Conservation (phyloP, 2,888 invertebrate genomes). For the Alviniconcha strummeri region DNA sequence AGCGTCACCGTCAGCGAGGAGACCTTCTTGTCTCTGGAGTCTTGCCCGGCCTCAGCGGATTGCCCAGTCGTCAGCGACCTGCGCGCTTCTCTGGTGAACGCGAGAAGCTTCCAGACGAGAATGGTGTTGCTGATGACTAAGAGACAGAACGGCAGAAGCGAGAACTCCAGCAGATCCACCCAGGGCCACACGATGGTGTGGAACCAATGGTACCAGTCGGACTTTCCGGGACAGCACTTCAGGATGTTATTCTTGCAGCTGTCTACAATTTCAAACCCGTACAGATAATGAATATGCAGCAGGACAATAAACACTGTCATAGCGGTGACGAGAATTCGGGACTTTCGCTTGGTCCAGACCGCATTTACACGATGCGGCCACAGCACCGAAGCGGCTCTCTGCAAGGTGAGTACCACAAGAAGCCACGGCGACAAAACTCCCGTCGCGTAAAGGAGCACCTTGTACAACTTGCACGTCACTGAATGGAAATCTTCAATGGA, state of each 20-base stretch:
- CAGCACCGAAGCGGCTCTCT: constrained; percentile 21
- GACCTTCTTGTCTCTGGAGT: too few relatives aligned
- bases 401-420: constrained; percentile 9
- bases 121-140: too few relatives aligned
- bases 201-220: neutral
- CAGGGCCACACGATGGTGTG: too few relatives aligned
- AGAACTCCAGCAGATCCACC: too few relatives aligned
- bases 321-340: neutral
- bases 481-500: neutral
- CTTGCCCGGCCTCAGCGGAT: too few relatives aligned
- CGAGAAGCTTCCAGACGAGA: too few relatives aligned
- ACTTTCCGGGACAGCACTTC: neutral
- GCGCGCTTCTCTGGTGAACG: too few relatives aligned
- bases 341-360: constrained; percentile 7
- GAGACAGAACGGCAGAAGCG: too few relatives aligned
- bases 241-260: neutral
- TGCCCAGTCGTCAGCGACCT: too few relatives aligned
- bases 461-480: neutral
- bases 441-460: neutral
- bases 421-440: neutral
- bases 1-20: too few relatives aligned
- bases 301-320: neutral
- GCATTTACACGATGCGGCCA: constrained; percentile 23
- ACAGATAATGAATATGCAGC: neutral
- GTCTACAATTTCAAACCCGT: neutral